These are phyloP conservation scores for Pimpla rufipes DNA, from an alignment of 2,888 invertebrate genomes.

Conservation along the genomic window DNA sequence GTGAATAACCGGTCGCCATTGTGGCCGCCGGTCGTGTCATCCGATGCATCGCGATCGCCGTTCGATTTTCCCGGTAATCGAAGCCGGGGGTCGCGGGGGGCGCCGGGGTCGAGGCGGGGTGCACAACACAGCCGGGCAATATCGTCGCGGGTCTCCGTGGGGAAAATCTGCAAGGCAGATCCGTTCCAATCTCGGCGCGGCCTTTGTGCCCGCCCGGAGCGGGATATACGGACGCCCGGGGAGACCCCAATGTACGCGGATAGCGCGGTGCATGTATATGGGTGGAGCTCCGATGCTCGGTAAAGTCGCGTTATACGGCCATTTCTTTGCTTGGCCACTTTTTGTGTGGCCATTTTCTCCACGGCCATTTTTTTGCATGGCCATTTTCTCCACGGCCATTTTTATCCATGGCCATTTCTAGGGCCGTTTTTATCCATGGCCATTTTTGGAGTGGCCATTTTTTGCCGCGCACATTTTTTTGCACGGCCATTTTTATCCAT, in stretches of 20 bases:
- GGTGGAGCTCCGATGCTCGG: too few relatives aligned
- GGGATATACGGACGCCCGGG: constrained; percentile 8
- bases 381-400: too few relatives aligned
- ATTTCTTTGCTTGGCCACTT: too few relatives aligned
- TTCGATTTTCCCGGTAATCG: constrained; percentile 22
- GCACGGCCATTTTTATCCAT: too few relatives aligned
- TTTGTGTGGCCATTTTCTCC: too few relatives aligned
- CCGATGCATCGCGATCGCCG: constrained; percentile 1
- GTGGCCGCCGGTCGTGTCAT: too few relatives aligned
- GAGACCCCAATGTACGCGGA: not conserved
- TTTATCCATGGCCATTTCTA: too few relatives aligned
- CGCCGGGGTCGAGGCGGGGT: not conserved
- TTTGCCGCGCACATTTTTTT: too few relatives aligned
- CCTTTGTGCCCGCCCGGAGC: constrained; percentile 38
- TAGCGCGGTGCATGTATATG: not conserved
- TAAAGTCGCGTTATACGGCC: too few relatives aligned
- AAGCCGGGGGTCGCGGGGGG: constrained; percentile 1
- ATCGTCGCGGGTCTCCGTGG: not conserved
- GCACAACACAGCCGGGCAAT: constrained; percentile 17
- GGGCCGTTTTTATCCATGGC: too few relatives aligned
- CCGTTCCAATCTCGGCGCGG: constrained; percentile 44
- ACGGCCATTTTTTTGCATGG: too few relatives aligned
- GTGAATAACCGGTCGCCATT: not conserved
- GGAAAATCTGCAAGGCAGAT: constrained; percentile 58
- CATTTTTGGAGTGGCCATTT: too few relatives aligned